Evolutionary conservation across 2,888 invertebrate species (phyloP), one percentile per base, ranked within the genome.

Genomic region (Aphidius colemani): DNA sequence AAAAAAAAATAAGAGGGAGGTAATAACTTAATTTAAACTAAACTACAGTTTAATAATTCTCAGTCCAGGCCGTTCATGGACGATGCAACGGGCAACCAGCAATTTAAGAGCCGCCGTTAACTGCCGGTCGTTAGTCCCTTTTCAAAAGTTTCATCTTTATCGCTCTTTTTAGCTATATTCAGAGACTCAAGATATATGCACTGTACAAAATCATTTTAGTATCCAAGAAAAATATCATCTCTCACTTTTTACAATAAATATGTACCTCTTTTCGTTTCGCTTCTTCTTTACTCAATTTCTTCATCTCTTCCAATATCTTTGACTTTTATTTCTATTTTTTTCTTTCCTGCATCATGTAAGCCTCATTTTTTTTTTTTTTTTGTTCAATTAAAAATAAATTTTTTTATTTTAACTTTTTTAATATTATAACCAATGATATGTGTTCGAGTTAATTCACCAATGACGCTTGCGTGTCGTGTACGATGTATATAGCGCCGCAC

Each of bases 21-120:
- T 82, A 82, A 82, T 82, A 82, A 82, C 82, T 82, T 82, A 82
- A 82, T 82, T 82, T 82, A 82, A 81, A 82, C 82, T 82, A 82
- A 82, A 82, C 82, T 82, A 82, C 82, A 82, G 82, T 82, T 82
- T 82, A 82, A 82, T 82, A 82, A 82, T 82, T 82, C 82, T 77
- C 75, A 66, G 73, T 73, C 72, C 76, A 74, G 73, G 75, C 76
- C 72, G 78, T 75, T 76, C 74, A 63, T 65, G 63, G 64, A 66
- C 64, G 69, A 69, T 71, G 71, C 69, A 69, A 59, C 70, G 79
- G 76, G 79, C 80, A 82, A 82, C 82, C 82, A 74, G 82, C 81
- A 82, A 82, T 82, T 82, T 82, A 81, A 78, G 81, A 81, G 82
- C 82, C 82, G 82, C 80, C 81, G 82, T 82, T 82, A 82, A 82